A percentile compares a stretch with the other conserved stretches of the same genome.
Evolutionary conservation across 2,888 invertebrate genomes (phyloP).

Genomic region (Chalcosyrphus nemorum): DNA sequence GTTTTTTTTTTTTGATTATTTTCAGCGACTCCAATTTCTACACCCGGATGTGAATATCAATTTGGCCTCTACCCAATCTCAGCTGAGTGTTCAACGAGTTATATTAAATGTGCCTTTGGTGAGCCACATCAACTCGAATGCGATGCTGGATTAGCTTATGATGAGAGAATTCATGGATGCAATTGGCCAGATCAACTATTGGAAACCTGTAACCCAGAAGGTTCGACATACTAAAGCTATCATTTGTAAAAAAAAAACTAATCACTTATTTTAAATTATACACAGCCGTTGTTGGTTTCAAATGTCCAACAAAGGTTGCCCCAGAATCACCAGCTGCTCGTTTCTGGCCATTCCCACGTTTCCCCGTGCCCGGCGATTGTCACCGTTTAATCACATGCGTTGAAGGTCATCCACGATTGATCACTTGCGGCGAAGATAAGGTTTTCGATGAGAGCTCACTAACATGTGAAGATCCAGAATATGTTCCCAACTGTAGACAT

Average conservation of each 20-base stretch:
- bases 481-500: slow-evolving; percentile 79
- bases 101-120: slow-evolving; percentile 93
- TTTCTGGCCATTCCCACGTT: slow-evolving; percentile 96
- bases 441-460: slow-evolving; percentile 92
- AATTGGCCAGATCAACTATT: slow-evolving; percentile 96
- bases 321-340: slow-evolving; percentile 91
- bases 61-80: slow-evolving; percentile 94
- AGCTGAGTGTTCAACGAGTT: slow-evolving; percentile 91
- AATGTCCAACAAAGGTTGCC: slow-evolving; percentile 93
- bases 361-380: slow-evolving; percentile 93
- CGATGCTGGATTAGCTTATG: slow-evolving; percentile 94
- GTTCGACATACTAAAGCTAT: slow-evolving; percentile 81
- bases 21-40: slow-evolving; percentile 89
- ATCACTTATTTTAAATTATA: slow-evolving; percentile 73
- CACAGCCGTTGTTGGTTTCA: slow-evolving; percentile 94
- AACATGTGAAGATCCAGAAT: slow-evolving; percentile 88
- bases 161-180: slow-evolving; percentile 93
- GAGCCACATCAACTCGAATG: slow-evolving; percentile 91
- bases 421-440: slow-evolving; percentile 93
- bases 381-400: slow-evolving; percentile 95
- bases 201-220: slow-evolving; percentile 94
- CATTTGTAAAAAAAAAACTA: background rate
- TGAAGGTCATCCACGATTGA: slow-evolving; percentile 93
- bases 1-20: background rate
- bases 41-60: slow-evolving; percentile 93